phyloP scores from a whole-genome alignment of 2,888 invertebrate species.

The Pseudococcus jackbeardsleyi region DNA sequence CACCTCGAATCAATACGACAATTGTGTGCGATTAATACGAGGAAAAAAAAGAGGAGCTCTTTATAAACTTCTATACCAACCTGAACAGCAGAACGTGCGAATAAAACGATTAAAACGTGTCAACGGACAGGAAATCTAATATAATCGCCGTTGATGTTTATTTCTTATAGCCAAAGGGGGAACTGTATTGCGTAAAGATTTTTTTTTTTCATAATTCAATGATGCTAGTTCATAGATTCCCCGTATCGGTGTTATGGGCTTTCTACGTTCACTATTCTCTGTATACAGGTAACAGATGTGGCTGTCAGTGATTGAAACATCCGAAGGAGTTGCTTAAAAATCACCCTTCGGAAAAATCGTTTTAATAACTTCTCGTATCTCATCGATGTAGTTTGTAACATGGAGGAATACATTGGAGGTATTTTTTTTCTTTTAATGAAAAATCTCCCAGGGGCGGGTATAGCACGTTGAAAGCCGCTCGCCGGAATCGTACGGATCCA shows the following conservation, averaged over 20 bases:
- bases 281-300: constrained; percentile 18
- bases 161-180: constrained; percentile 31
- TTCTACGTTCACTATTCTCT: background rate
- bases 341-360: constrained; percentile 33
- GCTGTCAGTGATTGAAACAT: constrained; percentile 30
- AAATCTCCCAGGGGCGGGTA: constrained; percentile 3
- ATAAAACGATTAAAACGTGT: constrained; percentile 40
- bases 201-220: background rate
- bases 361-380: constrained; percentile 17
- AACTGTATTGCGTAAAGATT: background rate
- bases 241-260: background rate
- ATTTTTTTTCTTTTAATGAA: background rate
- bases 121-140: constrained; percentile 37
- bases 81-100: background rate
- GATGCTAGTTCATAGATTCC: constrained; percentile 5
- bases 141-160: constrained; percentile 32
- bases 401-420: background rate
- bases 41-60: background rate
- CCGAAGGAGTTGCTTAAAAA: constrained; percentile 34
- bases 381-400: background rate
- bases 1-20: constrained; percentile 29
- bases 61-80: background rate
- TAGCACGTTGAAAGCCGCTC: background rate
- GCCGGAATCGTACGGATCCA: background rate
- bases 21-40: constrained; percentile 6